A percentile compares a stretch with the other conserved stretches of the same genome.
These are phyloP conservation scores for Artibeus jamaicensis DNA, from an alignment of 2,797 vertebrate species.

Conservation along the genomic window DNA sequence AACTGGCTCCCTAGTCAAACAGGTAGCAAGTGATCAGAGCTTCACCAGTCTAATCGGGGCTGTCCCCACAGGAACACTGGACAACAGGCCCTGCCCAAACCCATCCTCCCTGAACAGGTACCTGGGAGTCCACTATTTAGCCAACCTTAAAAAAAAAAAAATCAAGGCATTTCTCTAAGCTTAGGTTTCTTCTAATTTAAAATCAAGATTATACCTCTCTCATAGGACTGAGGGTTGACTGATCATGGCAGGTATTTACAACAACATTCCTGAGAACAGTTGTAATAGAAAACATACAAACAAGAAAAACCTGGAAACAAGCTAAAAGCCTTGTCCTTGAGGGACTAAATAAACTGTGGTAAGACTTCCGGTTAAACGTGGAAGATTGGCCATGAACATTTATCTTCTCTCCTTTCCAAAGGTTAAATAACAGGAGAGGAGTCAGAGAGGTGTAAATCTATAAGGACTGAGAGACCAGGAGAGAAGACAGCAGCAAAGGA, in stretches of 20 bases:
- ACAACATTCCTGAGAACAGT: background rate
- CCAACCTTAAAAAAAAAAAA: background rate
- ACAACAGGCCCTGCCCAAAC: background rate
- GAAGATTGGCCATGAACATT: background rate
- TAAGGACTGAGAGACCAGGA: background rate
- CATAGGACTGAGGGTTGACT: background rate
- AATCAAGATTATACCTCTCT: background rate
- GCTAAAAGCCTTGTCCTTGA: background rate
- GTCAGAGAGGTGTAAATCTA: background rate
- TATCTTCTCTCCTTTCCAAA: background rate
- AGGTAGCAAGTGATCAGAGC: background rate
- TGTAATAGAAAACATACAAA: background rate
- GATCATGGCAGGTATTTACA: background rate
- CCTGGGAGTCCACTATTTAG: background rate
- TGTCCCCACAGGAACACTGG: background rate
- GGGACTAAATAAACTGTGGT: background rate
- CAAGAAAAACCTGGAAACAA: background rate
- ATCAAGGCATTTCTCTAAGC: background rate
- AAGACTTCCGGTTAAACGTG: background rate
- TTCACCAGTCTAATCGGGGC: background rate
- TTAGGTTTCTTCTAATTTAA: background rate
- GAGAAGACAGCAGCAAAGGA: background rate
- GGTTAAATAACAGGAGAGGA: background rate
- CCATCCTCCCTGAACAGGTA: background rate
- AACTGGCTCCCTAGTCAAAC: background rate